Base-by-base conservation (phyloP, 2,888 invertebrate species). In the Omphaloscelis lunosa region DNA sequence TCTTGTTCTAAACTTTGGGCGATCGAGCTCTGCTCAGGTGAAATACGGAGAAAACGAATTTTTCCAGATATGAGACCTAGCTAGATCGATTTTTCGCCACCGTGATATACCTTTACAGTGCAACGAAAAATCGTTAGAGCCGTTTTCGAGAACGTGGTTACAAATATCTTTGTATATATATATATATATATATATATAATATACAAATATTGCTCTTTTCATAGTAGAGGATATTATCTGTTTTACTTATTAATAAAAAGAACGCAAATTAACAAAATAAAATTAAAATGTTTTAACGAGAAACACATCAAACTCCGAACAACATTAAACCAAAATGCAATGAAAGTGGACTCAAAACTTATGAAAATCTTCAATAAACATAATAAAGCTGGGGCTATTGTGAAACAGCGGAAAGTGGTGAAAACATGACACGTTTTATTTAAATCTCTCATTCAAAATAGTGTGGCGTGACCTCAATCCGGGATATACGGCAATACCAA, bases 361-460 rank as follows among this genome's bases (percentile, higher is more conserved):
- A 75, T 80, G 77, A 76, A 88, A 85, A 82, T 75, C 84, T 82
- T 72, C 74, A 71, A 83, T 86, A 85, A 84, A 87, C 83, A 87
- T 84, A 84, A 86, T 90, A 88, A 88, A 86, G 74, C 80, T 67
- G 62, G n/a, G 29, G 41, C 62, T 80, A 89, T 93, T 92, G 91
- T 91, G 93, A 90, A 93, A 94, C 84, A 86, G 75, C 91, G 90
- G 89, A 91, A 92, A 93, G 93, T 92, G 92, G 91, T 88, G 89
- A 90, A 88, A 85, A 89, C 86, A 82, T 82, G 89, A 87, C 85
- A 86, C 74, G 77, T 88, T 87, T 88, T 91, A 91, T 93, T 93
- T 91, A 93, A 92, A 92, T 91, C 92, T 90, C 91, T 88, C 93
- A 94, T 93, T 93, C 91, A 91, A 92, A 93, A 93, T 91, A 92